These are phyloP conservation scores for Anarrhichthys ocellatus DNA, from an alignment of 2,113 vertebrate genomes.

Conservation along the genomic window DNA sequence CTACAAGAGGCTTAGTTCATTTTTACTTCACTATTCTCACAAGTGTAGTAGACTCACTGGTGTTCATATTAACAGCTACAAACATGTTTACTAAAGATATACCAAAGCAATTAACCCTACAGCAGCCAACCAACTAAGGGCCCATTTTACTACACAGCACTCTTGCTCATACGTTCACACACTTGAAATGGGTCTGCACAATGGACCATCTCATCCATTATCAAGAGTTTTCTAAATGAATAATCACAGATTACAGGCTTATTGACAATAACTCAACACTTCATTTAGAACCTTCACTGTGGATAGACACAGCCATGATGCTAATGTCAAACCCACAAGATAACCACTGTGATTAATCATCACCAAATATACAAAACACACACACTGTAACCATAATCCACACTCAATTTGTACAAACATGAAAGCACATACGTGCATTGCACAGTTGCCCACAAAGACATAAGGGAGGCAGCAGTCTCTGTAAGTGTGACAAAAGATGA, in stretches of 20 bases:
- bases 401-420: background rate
- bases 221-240: background rate
- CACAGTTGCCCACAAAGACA: background rate
- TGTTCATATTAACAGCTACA: background rate
- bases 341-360: background rate
- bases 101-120: background rate
- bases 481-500: background rate
- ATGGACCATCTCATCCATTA: background rate
- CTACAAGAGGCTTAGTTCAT: background rate
- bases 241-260: background rate
- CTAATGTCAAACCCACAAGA: conserved; percentile 4
- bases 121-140: background rate
- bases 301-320: background rate
- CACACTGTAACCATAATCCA: background rate
- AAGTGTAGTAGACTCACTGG: background rate
- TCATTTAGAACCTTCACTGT: background rate
- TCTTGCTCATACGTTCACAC: background rate
- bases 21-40: background rate
- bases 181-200: background rate
- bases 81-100: background rate
- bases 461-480: background rate
- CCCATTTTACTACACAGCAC: background rate
- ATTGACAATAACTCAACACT: background rate
- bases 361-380: background rate
- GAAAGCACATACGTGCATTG: background rate